Conservation (phyloP, 2,113 vertebrate genomes). For the Triplophysa rosa region DNA sequence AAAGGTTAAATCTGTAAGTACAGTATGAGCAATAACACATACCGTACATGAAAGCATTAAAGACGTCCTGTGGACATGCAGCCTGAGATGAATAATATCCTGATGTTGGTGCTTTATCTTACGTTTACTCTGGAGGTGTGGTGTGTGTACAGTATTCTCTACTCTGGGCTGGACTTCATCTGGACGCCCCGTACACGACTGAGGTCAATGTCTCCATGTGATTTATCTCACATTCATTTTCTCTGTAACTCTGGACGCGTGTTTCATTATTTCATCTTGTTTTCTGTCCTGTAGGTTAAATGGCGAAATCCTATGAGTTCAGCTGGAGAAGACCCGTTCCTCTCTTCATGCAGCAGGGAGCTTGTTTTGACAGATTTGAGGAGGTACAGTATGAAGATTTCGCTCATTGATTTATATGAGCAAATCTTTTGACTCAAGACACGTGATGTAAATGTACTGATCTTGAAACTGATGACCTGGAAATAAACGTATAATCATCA, state of each 20-base stretch:
- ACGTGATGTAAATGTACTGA: no score
- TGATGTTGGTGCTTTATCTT: no score
- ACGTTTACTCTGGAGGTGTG: neutral
- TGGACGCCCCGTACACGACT: conserved; percentile 2
- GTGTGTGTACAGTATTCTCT: neutral
- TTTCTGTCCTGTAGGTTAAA: conserved; percentile 77
- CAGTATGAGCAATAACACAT: no score
- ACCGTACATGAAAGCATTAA: no score
- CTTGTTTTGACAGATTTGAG: conserved; percentile 93
- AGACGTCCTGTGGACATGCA: no score
- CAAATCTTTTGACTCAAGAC: no score
- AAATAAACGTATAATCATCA: no score
- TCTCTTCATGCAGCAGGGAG: conserved; percentile 91
- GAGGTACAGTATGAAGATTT: conserved; percentile 80
- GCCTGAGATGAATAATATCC: no score
- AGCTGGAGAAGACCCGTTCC: conserved; percentile 95
- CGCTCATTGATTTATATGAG: neutral
- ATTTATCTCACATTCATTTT: neutral
- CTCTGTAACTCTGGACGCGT: neutral
- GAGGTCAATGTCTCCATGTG: neutral
- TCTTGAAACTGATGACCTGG: no score
- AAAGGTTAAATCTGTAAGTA: no score
- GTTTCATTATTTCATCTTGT: neutral
- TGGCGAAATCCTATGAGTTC: conserved; percentile 98
- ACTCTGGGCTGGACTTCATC: neutral